Evolutionary conservation across 1,140 invertebrate genomes (phyloP).

Genomic region (Drosophila sturtevanti): DNA sequence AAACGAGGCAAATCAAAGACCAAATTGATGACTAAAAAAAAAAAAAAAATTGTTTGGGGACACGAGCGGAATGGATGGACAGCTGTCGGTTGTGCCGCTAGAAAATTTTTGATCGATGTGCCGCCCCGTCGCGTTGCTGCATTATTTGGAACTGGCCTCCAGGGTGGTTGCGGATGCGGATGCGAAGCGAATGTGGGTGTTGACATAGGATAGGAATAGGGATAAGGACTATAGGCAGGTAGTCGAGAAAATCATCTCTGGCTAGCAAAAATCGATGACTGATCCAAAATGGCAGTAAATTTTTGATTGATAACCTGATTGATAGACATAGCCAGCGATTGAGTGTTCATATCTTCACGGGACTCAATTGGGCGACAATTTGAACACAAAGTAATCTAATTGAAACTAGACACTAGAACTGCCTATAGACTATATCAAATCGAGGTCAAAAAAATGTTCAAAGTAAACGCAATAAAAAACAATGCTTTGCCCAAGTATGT

Average conservation of each 20-base stretch:
- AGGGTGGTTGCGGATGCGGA: background rate
- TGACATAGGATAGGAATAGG: background rate
- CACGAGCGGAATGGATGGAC: conserved; percentile 26
- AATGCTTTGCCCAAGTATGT: background rate
- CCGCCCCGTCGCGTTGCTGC: conserved; percentile 41
- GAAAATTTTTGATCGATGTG: conserved; percentile 60
- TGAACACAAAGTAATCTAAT: conserved; percentile 35
- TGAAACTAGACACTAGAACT: conserved; percentile 19
- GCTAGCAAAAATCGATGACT: conserved; percentile 51
- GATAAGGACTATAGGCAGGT: conserved; percentile 23
- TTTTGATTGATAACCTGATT: conserved; percentile 72
- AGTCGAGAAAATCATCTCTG: conserved; percentile 24
- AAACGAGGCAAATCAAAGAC: conserved; percentile 51
- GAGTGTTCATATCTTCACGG: conserved; percentile 11
- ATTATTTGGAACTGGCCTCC: conserved; percentile 55
- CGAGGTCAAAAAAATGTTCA: background rate
- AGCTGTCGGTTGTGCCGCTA: conserved; percentile 24
- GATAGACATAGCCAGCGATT: conserved; percentile 43
- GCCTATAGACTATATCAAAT: too few species aligned
- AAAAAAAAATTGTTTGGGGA: conserved; percentile 32
- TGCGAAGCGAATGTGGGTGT: conserved; percentile 15
- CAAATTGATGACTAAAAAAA: conserved; percentile 65
- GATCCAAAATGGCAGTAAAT: conserved; percentile 6
- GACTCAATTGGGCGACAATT: conserved; percentile 43
- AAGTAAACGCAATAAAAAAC: too few species aligned